Evolutionary conservation across 2,888 invertebrate genomes (phyloP), one percentile per base, ranked within the genome.

Genomic region (Conistra vaccinii): DNA sequence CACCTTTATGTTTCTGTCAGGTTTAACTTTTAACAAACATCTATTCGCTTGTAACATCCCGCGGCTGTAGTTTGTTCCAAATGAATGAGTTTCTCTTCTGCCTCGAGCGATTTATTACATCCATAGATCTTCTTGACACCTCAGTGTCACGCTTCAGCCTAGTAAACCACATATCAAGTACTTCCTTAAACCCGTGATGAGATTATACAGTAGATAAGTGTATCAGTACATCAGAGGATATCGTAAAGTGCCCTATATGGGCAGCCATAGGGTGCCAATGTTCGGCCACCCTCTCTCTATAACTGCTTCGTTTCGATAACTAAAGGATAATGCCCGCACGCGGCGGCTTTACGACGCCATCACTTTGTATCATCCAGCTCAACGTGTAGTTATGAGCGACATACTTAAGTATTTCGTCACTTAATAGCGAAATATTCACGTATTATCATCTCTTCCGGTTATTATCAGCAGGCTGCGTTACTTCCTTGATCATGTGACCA

Each of bases 311-410:
- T 63, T 45, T 66, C 70, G 53, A 80, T 69, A 71, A 57, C 53
- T 72, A 45, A 57, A 57, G 71, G 70, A 58, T 79, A 68, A 48
- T 26, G 51, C 32, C 32, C 39, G 69, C 60, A 17, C 20, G 35
- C 20, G 17, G 23, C 23, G 32, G 55, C 55, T 68, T 76, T 83
- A 80, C 53, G 76, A 66, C 51, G 68, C 58, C 63, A 71, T 83
- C 66, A 51, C 73, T 78, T 82, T 73, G 70, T 69, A 58, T 83
- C 71, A 83, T 76, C 83, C 73, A 39, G 57, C 65, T 73, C 35
- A 73, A 65, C 29, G 61, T 45, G 10, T 51, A 62, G 42, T 71
- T 71, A 72, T 72, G 73, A 62, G 20, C 35, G 17, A 73, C 61
- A 70, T 83, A 58, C 69, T 73, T 65, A 39, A 39, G 39, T 39